phyloP scores from a whole-genome alignment of 1,140 invertebrate genomes.

The Sminthurides bifidus region DNA sequence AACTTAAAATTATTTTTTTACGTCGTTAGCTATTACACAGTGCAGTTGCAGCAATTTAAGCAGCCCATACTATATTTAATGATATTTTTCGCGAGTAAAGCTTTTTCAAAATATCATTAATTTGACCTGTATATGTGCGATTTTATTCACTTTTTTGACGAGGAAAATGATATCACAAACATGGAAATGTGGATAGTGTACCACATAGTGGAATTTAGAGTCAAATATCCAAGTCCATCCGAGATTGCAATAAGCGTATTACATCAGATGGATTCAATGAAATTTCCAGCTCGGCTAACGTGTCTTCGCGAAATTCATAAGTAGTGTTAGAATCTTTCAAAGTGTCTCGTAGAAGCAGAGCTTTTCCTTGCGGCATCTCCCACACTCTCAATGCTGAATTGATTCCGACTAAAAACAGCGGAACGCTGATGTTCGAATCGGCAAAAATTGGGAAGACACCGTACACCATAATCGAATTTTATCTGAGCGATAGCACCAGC shows the following conservation, averaged over 20 bases:
- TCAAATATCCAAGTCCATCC: conserved; percentile 14
- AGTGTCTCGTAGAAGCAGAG: conserved; percentile 17
- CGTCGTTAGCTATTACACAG: too few species aligned
- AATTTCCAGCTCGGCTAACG: conserved; percentile 15
- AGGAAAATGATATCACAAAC: not conserved
- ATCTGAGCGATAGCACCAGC: conserved; percentile 17
- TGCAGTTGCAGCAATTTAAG: not conserved
- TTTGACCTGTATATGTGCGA: not conserved
- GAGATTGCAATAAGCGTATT: conserved; percentile 8
- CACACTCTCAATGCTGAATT: conserved; percentile 15
- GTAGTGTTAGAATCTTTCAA: not conserved
- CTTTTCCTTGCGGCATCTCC: conserved; percentile 14
- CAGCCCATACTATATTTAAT: not conserved
- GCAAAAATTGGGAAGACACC: conserved; percentile 20
- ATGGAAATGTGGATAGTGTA: not conserved
- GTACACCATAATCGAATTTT: conserved; percentile 12
- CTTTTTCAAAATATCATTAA: not conserved
- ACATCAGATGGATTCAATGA: conserved; percentile 14
- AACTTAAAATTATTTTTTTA: too few species aligned
- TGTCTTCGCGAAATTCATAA: conserved; percentile 6
- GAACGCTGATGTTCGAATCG: conserved; percentile 4
- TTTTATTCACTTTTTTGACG: not conserved
- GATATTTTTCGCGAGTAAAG: not conserved
- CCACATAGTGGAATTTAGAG: not conserved
- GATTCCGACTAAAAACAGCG: conserved; percentile 18